Evolutionary conservation across 2,888 invertebrate species (phyloP).

Genomic region (Lepidocyrtinus sp.): DNA sequence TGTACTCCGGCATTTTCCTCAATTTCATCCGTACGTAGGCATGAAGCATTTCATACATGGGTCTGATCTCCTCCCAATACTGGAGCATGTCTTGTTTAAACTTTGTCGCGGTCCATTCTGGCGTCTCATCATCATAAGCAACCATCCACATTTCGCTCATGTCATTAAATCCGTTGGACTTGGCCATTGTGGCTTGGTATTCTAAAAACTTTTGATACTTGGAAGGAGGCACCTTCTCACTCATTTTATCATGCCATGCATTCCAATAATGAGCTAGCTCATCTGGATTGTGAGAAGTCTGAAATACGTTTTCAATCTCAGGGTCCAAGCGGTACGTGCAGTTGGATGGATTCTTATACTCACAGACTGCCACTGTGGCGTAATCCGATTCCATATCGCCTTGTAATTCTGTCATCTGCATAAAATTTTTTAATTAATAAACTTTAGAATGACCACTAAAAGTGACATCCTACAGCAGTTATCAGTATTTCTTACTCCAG

Average conservation of each 20-base stretch:
- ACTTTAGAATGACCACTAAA: too few relatives aligned
- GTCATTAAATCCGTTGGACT: slow-evolving; percentile 80
- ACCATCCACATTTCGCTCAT: slow-evolving; percentile 92
- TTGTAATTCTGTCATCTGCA: slow-evolving; percentile 67
- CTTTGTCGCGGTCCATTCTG: slow-evolving; percentile 70
- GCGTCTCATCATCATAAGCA: slow-evolving; percentile 78
- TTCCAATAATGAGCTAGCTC: slow-evolving; percentile 70
- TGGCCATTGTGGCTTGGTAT: slow-evolving; percentile 73
- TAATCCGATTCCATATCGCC: slow-evolving; percentile 72
- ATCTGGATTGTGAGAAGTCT: slow-evolving; percentile 65
- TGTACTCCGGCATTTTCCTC: slow-evolving; percentile 72
- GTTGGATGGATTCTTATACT: slow-evolving; percentile 63
- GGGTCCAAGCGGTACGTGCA: slow-evolving; percentile 71
- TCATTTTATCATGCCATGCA: slow-evolving; percentile 69
- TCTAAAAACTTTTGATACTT: slow-evolving; percentile 72
- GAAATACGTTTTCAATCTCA: slow-evolving; percentile 68
- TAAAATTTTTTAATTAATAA: background rate
- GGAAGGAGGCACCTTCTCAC: slow-evolving; percentile 55
- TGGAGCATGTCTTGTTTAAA: slow-evolving; percentile 75
- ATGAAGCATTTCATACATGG: slow-evolving; percentile 86
- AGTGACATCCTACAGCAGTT: too few relatives aligned
- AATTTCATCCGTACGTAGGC: slow-evolving; percentile 84
- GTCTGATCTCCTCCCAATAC: slow-evolving; percentile 79
- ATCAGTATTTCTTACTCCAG: slow-evolving; percentile 53
- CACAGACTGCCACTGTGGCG: slow-evolving; percentile 71